These are phyloP conservation scores for Bradypus variegatus DNA, from an alignment of 2,797 vertebrate genomes.

Conservation along the genomic window DNA sequence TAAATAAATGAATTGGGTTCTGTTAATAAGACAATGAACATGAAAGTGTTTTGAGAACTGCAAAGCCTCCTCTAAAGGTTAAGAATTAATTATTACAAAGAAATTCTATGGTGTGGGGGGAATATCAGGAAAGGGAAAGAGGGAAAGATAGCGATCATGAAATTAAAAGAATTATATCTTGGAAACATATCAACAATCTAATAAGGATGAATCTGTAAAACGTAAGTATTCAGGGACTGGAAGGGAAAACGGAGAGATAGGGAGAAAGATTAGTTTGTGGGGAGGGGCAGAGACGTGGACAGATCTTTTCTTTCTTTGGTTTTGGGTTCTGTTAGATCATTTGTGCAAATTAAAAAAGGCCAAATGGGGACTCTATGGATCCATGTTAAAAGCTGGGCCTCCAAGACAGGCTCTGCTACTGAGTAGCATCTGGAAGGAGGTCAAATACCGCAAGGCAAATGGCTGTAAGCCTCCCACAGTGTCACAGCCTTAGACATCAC, in stretches of 20 bases:
- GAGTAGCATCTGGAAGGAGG: not conserved
- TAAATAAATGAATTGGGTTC: constrained; percentile 34
- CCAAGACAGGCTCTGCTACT: not conserved
- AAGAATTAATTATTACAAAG: constrained; percentile 51
- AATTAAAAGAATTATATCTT: constrained; percentile 40
- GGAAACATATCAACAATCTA: constrained; percentile 40
- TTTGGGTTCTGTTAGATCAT: not conserved
- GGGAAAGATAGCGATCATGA: constrained; percentile 45
- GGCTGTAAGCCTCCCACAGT: not conserved
- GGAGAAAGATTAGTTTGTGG: constrained; percentile 12
- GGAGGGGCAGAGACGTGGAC: not conserved
- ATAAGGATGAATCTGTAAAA: constrained; percentile 42
- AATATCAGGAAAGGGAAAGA: not conserved
- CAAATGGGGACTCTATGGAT: not conserved
- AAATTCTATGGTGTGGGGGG: constrained; percentile 33
- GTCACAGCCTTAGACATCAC: not conserved
- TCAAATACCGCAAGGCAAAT: not conserved
- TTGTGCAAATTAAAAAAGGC: not conserved
- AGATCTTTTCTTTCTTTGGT: constrained; percentile 18
- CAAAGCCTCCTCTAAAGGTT: constrained; percentile 24
- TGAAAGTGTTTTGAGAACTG: constrained; percentile 25
- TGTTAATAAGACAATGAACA: constrained; percentile 42
- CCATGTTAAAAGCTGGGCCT: not conserved
- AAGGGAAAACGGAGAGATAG: not conserved
- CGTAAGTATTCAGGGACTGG: constrained; percentile 9